Percentiles rank a stretch among this genome's conserved stretches.
phyloP scores from a whole-genome alignment of 35 echinoderm and acorn worm species.

The Patiria miniata region DNA sequence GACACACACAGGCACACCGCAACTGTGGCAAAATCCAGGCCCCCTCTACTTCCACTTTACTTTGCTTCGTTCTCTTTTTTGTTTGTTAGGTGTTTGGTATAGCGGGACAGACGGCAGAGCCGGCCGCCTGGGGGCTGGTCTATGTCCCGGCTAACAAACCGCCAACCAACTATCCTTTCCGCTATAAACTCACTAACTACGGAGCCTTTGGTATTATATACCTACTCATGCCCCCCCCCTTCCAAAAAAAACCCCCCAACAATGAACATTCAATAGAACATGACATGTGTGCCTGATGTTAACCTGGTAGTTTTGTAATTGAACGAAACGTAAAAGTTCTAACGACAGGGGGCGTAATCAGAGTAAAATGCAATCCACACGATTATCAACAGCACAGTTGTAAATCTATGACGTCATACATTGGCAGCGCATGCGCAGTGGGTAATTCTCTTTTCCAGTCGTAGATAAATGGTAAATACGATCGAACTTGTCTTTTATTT shows the following conservation, averaged over 20 bases:
- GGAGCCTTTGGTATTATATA: not conserved
- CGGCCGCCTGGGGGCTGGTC: conserved; percentile 17
- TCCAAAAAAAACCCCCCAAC: not conserved
- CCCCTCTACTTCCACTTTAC: not conserved
- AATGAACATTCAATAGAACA: conserved; percentile 26
- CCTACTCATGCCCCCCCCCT: not conserved
- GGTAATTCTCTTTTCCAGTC: too few relatives aligned
- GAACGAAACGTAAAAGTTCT: not conserved
- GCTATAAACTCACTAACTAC: not conserved
- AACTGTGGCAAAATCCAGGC: conserved; percentile 14
- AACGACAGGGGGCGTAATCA: not conserved
- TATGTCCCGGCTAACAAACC: conserved; percentile 1
- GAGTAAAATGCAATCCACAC: not conserved
- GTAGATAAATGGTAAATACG: too few relatives aligned
- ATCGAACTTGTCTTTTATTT: too few relatives aligned
- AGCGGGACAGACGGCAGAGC: not conserved
- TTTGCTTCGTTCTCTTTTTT: not conserved
- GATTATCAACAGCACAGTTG: not conserved
- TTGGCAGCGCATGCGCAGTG: too few relatives aligned
- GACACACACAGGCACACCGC: not conserved
- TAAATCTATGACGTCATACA: too few relatives aligned
- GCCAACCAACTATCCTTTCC: conserved; percentile 30
- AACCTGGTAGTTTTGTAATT: not conserved
- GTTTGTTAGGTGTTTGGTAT: not conserved
- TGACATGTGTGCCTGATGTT: conserved; percentile 6